Evolutionary conservation across 2,888 invertebrate species (phyloP), one percentile per base, ranked within the genome.

Genomic region (Cacoxenus indagator): DNA sequence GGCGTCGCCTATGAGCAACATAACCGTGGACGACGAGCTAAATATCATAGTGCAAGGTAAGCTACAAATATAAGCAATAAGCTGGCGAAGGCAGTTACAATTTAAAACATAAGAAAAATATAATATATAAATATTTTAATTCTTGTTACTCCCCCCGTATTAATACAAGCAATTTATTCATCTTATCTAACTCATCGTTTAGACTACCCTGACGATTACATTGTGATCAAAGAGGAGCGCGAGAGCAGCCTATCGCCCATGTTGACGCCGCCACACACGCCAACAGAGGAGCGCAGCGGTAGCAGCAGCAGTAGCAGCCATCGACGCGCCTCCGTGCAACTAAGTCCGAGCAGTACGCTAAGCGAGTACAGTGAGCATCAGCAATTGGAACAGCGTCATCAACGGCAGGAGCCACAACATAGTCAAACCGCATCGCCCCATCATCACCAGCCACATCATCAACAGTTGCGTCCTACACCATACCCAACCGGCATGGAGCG

Each of bases 181-280:
- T 43, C n/a, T 1, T 1, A 43, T 43, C 43, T 43, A 43, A 14
- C 43, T 43, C n/a, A 5, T 43, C 11, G 4, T 43, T 22, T 88
- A 91, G 91, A 90, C 85, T 91, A 91, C 82, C 90, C 90, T 48
- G 90, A 91, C 80, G 91, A 91, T 75, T 83, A 76, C 62, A 90
- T 91, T 68, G 90, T 90, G 83, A 91, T 92, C 75, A 92, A 92
- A 84, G 89, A 91, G 68, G 92, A 92, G 85, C 90, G 91, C 70
- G 90, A 91, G 74, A 90, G 91, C 69, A 88, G 88, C 64, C 77
- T 88, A 51, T 89, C 89, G 65, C 91, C 92, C 68, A 89, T 93
- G 77, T 89, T 93, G 75, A 93, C 93, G 75, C 93, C 93, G 54
- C 93, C 93, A 14, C 92, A 92, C 77, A 93, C 93, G 78, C 93